These are phyloP conservation scores for Tichodroma muraria DNA, from an alignment of 2,113 vertebrate species.

Conservation along the genomic window DNA sequence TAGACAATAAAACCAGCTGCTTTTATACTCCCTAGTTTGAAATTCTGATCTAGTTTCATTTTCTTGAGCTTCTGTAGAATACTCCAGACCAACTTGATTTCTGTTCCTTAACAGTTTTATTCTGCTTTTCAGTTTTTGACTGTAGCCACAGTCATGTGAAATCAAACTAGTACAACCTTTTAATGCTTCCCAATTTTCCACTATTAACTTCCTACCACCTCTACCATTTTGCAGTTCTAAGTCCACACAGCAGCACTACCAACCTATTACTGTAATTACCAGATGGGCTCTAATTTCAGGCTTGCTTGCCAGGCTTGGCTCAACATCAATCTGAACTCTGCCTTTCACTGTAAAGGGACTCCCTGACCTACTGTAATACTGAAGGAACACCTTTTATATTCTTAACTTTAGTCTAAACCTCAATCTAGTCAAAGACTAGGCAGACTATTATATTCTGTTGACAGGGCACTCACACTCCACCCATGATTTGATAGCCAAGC, in stretches of 20 bases:
- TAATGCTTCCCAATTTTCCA: background rate
- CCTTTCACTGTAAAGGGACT: background rate
- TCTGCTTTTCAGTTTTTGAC: background rate
- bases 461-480: background rate
- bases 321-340: background rate
- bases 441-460: background rate
- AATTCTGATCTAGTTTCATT: background rate
- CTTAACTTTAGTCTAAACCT: background rate
- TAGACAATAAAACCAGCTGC: background rate
- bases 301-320: conserved; percentile 10
- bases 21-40: background rate
- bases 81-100: background rate
- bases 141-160: background rate
- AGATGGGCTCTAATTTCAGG: background rate
- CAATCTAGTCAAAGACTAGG: background rate
- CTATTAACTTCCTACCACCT: background rate
- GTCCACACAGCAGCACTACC: background rate
- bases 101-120: background rate
- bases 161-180: background rate
- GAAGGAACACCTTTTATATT: background rate
- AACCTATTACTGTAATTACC: background rate
- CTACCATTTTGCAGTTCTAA: background rate
- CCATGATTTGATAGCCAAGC: background rate
- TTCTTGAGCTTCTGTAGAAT: background rate
- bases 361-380: background rate